A percentile compares a stretch with the other conserved stretches of the same genome.
Evolutionary conservation across 2,888 invertebrate genomes (phyloP).

Genomic region (Agrotis segetum): DNA sequence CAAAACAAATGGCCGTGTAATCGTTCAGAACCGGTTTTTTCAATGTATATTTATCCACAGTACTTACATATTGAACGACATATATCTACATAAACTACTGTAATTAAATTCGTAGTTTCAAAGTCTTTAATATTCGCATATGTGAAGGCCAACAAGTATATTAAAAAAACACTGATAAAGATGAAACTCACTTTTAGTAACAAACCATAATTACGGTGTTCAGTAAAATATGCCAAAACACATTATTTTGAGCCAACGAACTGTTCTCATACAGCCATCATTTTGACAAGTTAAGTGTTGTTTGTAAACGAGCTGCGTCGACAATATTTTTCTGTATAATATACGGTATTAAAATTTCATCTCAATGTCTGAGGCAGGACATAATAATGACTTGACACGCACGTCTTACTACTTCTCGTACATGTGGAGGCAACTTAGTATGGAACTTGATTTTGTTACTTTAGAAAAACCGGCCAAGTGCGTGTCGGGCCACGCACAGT

Average conservation of each 20-base stretch:
- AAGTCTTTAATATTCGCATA: slow-evolving; percentile 32
- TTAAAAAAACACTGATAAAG: slow-evolving; percentile 61
- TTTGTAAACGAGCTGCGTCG: slow-evolving; percentile 73
- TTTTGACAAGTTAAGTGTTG: slow-evolving; percentile 75
- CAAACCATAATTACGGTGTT: slow-evolving; percentile 62
- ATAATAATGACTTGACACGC: slow-evolving; percentile 77
- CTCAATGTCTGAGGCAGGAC: slow-evolving; percentile 66
- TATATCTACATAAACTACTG: slow-evolving; percentile 21
- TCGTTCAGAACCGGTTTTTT: slow-evolving; percentile 56
- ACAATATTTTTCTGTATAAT: slow-evolving; percentile 77
- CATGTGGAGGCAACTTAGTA: slow-evolving; percentile 49
- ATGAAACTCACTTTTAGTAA: slow-evolving; percentile 43
- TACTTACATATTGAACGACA: slow-evolving; percentile 32
- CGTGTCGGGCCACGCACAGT: no score
- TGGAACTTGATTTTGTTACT: slow-evolving; percentile 14
- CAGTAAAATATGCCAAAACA: slow-evolving; percentile 70
- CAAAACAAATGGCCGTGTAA: slow-evolving; percentile 49
- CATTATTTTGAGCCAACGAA: slow-evolving; percentile 64
- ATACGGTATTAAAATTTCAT: slow-evolving; percentile 75
- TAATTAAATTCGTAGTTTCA: slow-evolving; percentile 43
- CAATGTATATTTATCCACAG: slow-evolving; percentile 31
- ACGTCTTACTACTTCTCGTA: slow-evolving; percentile 55
- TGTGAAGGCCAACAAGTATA: slow-evolving; percentile 54
- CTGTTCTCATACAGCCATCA: slow-evolving; percentile 70
- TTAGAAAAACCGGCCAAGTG: no score